Percentiles rank a stretch among this genome's conserved stretches.
phyloP scores from a whole-genome alignment of 2,113 vertebrate species.

The Sorex fumeus region DNA sequence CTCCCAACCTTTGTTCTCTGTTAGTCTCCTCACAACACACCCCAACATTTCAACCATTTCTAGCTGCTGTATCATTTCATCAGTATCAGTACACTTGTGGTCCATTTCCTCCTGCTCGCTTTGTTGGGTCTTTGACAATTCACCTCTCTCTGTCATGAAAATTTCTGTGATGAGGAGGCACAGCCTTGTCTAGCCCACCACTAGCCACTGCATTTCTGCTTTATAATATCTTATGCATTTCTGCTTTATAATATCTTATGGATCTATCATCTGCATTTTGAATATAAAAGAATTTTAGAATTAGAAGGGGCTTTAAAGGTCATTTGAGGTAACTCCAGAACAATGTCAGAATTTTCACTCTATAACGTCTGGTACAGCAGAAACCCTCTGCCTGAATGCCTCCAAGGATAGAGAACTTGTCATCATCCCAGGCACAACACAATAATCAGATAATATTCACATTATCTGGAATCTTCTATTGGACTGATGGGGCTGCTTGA shows the following conservation, averaged over 20 bases:
- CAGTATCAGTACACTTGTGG: too few relatives aligned
- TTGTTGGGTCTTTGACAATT: neutral
- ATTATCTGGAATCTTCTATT: neutral
- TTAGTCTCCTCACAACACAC: fast-evolving
- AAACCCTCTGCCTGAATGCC: neutral
- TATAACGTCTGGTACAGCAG: neutral
- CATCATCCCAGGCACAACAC: neutral
- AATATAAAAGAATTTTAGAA: conserved; percentile 34
- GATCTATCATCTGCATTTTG: neutral
- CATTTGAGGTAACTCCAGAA: neutral
- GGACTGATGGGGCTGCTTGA: neutral
- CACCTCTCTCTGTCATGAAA: conserved; percentile 35
- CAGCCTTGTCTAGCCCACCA: neutral
- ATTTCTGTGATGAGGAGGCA: neutral
- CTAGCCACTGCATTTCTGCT: neutral
- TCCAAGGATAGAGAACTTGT: neutral
- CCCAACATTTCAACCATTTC: neutral
- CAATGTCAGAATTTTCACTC: neutral
- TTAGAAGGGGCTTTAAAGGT: neutral
- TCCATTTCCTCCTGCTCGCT: neutral
- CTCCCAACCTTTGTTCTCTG: neutral
- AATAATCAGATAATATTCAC: neutral
- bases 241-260: neutral
- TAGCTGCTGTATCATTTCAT: neutral
- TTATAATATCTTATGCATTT: neutral